Evolutionary conservation across 1,140 invertebrate species (phyloP).

Genomic region (Bombus ignitus): DNA sequence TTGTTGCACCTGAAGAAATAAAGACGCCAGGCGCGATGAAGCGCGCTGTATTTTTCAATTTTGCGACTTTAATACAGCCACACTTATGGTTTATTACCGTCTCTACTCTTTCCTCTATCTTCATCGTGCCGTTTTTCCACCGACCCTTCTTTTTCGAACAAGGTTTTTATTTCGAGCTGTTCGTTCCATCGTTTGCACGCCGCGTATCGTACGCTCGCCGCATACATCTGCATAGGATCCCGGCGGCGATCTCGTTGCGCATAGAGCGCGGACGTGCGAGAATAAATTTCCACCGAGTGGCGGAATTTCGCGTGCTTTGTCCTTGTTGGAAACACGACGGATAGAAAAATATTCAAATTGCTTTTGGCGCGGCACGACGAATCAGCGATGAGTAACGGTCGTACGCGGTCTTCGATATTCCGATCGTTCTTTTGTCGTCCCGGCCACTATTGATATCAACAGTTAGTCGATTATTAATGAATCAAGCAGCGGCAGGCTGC

Average conservation of each 20-base stretch:
- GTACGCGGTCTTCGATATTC: not conserved
- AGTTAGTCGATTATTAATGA: slow-evolving; percentile 60
- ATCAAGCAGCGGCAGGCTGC: not conserved
- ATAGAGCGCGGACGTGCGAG: not conserved
- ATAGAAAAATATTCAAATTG: slow-evolving; percentile 31
- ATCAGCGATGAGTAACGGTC: not conserved
- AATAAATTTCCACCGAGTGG: slow-evolving; percentile 9
- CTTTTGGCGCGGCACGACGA: slow-evolving; percentile 7
- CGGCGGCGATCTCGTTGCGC: not conserved
- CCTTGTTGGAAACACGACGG: not conserved
- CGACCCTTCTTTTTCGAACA: not conserved
- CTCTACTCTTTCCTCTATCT: too few species aligned
- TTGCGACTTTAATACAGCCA: not conserved
- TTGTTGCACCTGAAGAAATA: not conserved
- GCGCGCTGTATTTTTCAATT: slow-evolving; percentile 26
- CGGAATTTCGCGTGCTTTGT: not conserved
- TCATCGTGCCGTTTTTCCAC: not conserved
- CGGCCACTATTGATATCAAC: slow-evolving; percentile 46
- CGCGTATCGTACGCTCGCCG: not conserved
- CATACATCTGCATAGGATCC: slow-evolving; percentile 19
- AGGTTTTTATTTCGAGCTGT: slow-evolving; percentile 9
- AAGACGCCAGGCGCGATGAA: not conserved
- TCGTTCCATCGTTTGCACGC: slow-evolving; percentile 12
- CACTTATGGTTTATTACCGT: not conserved
- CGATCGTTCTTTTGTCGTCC: not conserved